A percentile compares a stretch with the other conserved stretches of the same genome.
Conservation (phyloP, 2,888 invertebrate species). For the Trichopoda pennipes region DNA sequence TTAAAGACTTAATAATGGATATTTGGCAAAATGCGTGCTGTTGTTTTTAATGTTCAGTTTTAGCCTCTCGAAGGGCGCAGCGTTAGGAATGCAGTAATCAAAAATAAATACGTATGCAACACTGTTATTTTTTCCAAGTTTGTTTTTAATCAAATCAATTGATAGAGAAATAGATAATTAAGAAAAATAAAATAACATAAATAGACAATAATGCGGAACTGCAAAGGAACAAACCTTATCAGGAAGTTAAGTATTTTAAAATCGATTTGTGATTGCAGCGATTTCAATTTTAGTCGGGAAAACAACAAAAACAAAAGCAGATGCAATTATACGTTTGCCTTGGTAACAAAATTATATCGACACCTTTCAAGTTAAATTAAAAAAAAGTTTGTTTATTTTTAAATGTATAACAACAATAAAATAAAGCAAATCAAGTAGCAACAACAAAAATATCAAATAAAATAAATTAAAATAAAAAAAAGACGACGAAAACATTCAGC, state of each 20-base stretch:
- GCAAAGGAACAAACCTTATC: slow-evolving; percentile 21
- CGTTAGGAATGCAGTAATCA: too few species aligned
- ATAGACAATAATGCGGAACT: slow-evolving; percentile 36
- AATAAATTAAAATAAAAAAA: neutral
- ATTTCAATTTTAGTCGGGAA: slow-evolving; percentile 14
- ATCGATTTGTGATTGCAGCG: slow-evolving; percentile 10
- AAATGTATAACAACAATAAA: slow-evolving; percentile 6
- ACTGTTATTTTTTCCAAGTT: too few species aligned
- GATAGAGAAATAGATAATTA: too few species aligned
- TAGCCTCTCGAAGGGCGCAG: too few species aligned
- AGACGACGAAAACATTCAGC: slow-evolving; percentile 25
- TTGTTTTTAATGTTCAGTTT: too few species aligned
- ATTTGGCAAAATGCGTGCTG: too few species aligned
- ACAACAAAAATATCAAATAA: slow-evolving; percentile 13
- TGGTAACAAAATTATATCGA: slow-evolving; percentile 58
- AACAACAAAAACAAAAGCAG: slow-evolving; percentile 17
- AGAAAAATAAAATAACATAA: neutral
- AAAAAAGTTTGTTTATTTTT: slow-evolving; percentile 39
- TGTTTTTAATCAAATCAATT: too few species aligned
- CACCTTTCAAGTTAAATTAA: slow-evolving; percentile 52
- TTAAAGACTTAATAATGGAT: too few species aligned
- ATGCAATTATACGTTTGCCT: slow-evolving; percentile 59
- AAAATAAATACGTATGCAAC: too few species aligned
- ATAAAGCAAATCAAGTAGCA: neutral
- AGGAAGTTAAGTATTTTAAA: slow-evolving; percentile 45